These are phyloP conservation scores for Parnassius glacialis DNA, from an alignment of 2,888 invertebrate species.

Conservation along the genomic window DNA sequence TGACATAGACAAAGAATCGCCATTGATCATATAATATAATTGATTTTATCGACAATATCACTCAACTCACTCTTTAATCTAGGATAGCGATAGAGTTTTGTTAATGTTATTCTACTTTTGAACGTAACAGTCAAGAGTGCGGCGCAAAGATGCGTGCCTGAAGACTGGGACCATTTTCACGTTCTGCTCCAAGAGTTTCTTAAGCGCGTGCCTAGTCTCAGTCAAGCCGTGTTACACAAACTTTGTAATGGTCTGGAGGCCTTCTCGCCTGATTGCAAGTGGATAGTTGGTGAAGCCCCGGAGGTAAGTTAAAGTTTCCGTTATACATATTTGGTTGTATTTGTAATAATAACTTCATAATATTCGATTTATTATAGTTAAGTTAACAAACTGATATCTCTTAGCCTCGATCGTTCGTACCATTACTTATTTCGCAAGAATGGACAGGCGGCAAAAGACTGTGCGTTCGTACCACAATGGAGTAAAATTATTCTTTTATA, in stretches of 20 bases:
- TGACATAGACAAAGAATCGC: neutral
- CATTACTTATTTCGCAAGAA: too few species aligned
- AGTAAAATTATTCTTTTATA: too few species aligned
- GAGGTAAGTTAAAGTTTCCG: constrained; percentile 81
- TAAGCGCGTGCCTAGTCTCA: constrained; percentile 89
- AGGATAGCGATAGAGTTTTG: neutral
- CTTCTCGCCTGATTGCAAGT: constrained; percentile 97
- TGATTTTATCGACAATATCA: neutral
- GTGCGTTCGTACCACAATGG: too few species aligned
- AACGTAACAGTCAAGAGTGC: constrained; percentile 69
- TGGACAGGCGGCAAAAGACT: too few species aligned
- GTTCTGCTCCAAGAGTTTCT: constrained; percentile 91
- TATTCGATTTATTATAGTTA: too few species aligned
- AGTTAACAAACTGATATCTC: too few species aligned
- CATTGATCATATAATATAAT: too few species aligned
- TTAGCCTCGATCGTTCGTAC: too few species aligned
- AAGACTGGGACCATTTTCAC: constrained; percentile 99
- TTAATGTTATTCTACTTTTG: constrained; percentile 28
- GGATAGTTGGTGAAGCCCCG: constrained; percentile 96
- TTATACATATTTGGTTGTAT: too few species aligned
- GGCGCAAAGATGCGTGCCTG: constrained; percentile 85
- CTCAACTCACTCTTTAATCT: neutral
- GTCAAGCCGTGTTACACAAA: constrained; percentile 87
- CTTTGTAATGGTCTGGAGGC: constrained; percentile 95
- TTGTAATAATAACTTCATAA: too few species aligned